phyloP scores from a whole-genome alignment of 2,888 invertebrate species.

The Eudasyphora cyanicolor region DNA sequence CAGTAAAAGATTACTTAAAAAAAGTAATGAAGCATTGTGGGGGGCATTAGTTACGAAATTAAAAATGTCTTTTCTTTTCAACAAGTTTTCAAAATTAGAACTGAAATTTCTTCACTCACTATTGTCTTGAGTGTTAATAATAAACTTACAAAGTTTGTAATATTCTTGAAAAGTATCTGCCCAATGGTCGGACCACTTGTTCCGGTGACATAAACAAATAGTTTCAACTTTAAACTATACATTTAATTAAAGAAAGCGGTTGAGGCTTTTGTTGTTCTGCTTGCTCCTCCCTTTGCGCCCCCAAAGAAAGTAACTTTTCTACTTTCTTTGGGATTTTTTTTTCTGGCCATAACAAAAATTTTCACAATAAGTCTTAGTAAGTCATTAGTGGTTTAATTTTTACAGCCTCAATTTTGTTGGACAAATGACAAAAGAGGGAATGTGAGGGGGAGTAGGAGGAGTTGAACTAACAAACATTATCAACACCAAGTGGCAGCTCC shows the following conservation, averaged over 20 bases:
- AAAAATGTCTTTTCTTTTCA: neutral
- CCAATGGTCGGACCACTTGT: constrained; percentile 2
- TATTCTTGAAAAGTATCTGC: constrained; percentile 1
- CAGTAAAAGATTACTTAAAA: too few species aligned
- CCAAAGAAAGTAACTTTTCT: neutral
- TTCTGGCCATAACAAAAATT: neutral
- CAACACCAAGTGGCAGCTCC: too few species aligned
- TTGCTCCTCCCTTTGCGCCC: neutral
- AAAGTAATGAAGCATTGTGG: too few species aligned
- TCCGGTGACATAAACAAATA: constrained; percentile 20
- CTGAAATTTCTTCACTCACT: neutral
- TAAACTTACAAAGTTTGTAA: neutral
- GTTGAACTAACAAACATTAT: too few species aligned
- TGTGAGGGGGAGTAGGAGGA: too few species aligned
- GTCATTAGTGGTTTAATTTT: constrained; percentile 38
- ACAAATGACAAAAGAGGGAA: too few species aligned
- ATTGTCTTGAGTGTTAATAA: neutral
- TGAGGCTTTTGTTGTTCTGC: neutral
- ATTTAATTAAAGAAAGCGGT: constrained; percentile 18
- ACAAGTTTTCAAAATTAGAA: neutral
- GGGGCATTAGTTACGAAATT: neutral
- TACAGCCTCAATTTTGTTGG: neutral
- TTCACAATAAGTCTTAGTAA: constrained; percentile 25
- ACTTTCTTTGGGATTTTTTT: neutral
- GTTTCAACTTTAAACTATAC: constrained; percentile 15